These are phyloP conservation scores for Apodemus sylvaticus DNA, from an alignment of 2,113 vertebrate genomes.

Conservation along the genomic window DNA sequence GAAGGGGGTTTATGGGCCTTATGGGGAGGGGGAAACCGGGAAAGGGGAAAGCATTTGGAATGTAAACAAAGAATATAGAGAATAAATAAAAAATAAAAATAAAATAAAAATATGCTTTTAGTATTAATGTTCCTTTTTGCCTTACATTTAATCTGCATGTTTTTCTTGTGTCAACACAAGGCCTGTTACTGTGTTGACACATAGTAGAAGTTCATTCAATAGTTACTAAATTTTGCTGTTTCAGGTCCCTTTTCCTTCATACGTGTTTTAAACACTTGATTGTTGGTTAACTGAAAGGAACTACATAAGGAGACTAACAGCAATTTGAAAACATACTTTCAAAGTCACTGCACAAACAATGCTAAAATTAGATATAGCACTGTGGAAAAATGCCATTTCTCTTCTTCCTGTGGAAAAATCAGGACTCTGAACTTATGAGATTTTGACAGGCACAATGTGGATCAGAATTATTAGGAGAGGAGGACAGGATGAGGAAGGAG, in stretches of 20 bases:
- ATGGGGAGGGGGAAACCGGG: too few species aligned
- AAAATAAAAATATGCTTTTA: slow-evolving; percentile 61
- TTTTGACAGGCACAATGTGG: slow-evolving; percentile 9
- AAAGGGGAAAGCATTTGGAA: too few species aligned
- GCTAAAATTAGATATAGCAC: slow-evolving; percentile 71
- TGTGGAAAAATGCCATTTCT: slow-evolving; percentile 51
- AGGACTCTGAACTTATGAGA: slow-evolving; percentile 13
- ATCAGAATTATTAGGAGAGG: not conserved
- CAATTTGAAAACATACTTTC: slow-evolving; percentile 68
- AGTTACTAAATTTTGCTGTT: slow-evolving; percentile 34
- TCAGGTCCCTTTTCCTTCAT: not conserved
- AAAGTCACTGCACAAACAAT: slow-evolving; percentile 69
- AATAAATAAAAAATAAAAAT: too few species aligned
- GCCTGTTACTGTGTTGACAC: not conserved
- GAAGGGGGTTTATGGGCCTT: too few species aligned
- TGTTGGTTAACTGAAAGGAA: slow-evolving; percentile 38
- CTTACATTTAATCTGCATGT: not conserved
- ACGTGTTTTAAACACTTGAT: slow-evolving; percentile 36
- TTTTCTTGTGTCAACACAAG: not conserved
- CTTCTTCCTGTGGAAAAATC: slow-evolving; percentile 55
- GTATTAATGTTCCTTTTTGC: not conserved
- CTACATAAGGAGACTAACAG: slow-evolving; percentile 40
- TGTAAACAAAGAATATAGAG: too few species aligned
- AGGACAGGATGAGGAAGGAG: not conserved
- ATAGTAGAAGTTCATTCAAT: slow-evolving; percentile 47